Conservation (phyloP, 2,797 vertebrate species). For the Setipinna tenuifilis region DNA sequence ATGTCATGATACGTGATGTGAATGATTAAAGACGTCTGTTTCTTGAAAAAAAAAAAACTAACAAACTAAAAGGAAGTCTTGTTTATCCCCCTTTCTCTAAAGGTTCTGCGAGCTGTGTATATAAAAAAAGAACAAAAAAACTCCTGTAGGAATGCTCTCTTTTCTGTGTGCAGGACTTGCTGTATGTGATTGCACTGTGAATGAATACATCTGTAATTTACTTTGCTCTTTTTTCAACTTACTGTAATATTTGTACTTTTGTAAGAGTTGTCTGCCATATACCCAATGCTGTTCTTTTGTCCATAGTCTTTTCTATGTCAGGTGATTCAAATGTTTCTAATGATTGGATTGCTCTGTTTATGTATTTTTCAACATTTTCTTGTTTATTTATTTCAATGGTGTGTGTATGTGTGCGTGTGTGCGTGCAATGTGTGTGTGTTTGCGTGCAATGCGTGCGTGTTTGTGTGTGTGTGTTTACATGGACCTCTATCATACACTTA, state of each 20-base stretch:
- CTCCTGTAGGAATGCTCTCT: conserved; percentile 14
- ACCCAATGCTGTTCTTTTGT: conserved; percentile 28
- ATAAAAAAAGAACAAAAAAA: background rate
- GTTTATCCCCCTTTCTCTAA: conserved; percentile 5
- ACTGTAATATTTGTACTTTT: conserved; percentile 74
- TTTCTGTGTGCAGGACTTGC: conserved; percentile 20
- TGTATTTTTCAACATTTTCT: conserved; percentile 58
- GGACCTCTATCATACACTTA: background rate
- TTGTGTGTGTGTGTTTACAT: background rate
- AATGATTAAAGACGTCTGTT: conserved; percentile 13
- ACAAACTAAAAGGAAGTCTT: conserved; percentile 9
- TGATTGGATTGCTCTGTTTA: conserved; percentile 45
- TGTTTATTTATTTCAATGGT: conserved; percentile 58
- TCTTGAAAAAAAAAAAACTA: background rate
- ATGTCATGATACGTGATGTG: conserved; percentile 5
- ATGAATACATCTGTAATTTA: conserved; percentile 1
- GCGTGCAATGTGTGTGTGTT: conserved; percentile 8
- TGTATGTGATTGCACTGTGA: conserved; percentile 20
- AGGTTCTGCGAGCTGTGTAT: conserved; percentile 11
- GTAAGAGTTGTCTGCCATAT: conserved; percentile 64
- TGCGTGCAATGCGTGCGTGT: background rate
- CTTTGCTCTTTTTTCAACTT: conserved; percentile 9
- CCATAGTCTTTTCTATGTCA: conserved; percentile 59
- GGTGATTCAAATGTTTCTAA: conserved; percentile 61
- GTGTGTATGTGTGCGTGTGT: conserved; percentile 21